These are phyloP conservation scores for Chlorops oryzae DNA, from an alignment of 1,140 invertebrate genomes.

Conservation along the genomic window DNA sequence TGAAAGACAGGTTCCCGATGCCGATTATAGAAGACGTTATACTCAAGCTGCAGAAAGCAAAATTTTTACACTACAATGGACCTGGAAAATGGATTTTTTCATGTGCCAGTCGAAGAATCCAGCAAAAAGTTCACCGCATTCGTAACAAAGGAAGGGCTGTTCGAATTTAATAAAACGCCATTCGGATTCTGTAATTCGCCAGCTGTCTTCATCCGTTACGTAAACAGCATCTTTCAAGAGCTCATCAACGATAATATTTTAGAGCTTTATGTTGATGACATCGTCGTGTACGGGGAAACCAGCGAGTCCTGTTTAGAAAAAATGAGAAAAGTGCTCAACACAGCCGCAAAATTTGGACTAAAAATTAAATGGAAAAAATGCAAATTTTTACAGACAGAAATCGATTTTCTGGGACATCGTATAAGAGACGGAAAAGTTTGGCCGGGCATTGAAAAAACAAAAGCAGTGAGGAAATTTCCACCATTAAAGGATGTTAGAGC, in stretches of 20 bases:
- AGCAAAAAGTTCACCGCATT: slow-evolving; percentile 18
- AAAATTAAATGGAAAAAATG: slow-evolving; percentile 45
- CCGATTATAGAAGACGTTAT: slow-evolving; percentile 25
- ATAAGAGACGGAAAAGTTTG: slow-evolving; percentile 21
- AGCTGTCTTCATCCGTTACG: slow-evolving; percentile 46
- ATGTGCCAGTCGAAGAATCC: slow-evolving; percentile 14
- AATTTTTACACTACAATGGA: slow-evolving; percentile 22
- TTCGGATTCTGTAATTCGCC: slow-evolving; percentile 29
- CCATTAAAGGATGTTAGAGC: too few relatives aligned
- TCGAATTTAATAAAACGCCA: slow-evolving; percentile 15
- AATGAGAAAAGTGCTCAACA: slow-evolving; percentile 22
- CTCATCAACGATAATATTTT: slow-evolving; percentile 13
- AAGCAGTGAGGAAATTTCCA: slow-evolving; percentile 35
- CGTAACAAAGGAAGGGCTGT: slow-evolving; percentile 13
- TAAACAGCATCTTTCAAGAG: slow-evolving; percentile 28
- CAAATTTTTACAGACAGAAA: slow-evolving; percentile 22
- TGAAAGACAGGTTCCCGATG: slow-evolving; percentile 26
- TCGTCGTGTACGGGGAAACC: slow-evolving; percentile 6
- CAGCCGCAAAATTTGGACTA: slow-evolving; percentile 32
- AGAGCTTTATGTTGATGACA: slow-evolving; percentile 17
- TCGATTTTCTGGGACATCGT: slow-evolving; percentile 38
- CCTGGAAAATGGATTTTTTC: slow-evolving; percentile 16
- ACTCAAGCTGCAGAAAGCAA: slow-evolving; percentile 18
- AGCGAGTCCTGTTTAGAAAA: slow-evolving; percentile 15
- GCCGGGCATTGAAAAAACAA: slow-evolving; percentile 28